Percentiles rank a stretch among this genome's conserved stretches.
These are phyloP conservation scores for Micronisus gabar DNA, from an alignment of 2,113 vertebrate genomes.

Conservation along the genomic window DNA sequence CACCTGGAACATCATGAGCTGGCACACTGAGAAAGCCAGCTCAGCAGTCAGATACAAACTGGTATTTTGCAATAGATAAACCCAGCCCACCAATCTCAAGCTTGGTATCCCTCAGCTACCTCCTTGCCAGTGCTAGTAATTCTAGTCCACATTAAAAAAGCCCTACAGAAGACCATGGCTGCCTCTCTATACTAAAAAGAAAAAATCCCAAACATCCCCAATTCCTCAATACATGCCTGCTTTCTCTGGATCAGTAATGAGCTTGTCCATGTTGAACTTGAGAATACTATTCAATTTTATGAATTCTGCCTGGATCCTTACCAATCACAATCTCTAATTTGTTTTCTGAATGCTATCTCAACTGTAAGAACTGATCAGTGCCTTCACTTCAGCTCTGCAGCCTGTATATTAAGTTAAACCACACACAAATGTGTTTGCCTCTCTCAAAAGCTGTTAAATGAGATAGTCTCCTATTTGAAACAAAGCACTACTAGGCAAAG, in stretches of 20 bases:
- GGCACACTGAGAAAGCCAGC: background rate
- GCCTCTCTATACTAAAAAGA: background rate
- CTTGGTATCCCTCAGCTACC: rapidly evolving
- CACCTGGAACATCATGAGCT: background rate
- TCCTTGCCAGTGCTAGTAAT: background rate
- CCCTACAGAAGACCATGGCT: background rate
- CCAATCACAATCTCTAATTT: slow-evolving; percentile 4
- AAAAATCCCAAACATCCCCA: background rate
- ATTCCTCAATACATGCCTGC: background rate
- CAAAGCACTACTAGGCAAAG: background rate
- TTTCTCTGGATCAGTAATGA: background rate
- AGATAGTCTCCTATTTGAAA: background rate
- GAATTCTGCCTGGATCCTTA: slow-evolving; percentile 15
- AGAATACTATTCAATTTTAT: background rate
- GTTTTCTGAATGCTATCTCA: slow-evolving; percentile 46
- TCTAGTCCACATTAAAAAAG: background rate
- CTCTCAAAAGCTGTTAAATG: slow-evolving; percentile 9
- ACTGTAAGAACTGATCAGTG: background rate
- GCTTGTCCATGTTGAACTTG: background rate
- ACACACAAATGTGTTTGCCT: background rate
- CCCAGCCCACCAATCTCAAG: background rate
- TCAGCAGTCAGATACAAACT: background rate
- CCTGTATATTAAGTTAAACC: background rate
- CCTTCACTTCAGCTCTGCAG: slow-evolving; percentile 13
- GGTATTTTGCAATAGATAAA: background rate